Base-by-base conservation (phyloP, 1,140 invertebrate species). In the Papilio xuthus region DNA sequence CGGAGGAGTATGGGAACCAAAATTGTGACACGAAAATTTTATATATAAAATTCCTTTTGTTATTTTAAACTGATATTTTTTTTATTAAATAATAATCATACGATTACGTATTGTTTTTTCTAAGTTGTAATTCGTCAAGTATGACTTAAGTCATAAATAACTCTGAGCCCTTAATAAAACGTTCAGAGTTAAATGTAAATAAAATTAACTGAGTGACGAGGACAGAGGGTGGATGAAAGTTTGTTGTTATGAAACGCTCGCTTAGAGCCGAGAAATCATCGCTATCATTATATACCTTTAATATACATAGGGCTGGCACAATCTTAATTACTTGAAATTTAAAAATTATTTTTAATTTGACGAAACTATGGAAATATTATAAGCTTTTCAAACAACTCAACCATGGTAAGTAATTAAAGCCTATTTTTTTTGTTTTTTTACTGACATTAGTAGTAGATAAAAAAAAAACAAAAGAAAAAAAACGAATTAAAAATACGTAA, bases 231-330 rank as follows among this genome's bases (percentile, higher is more conserved):
- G 79, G 80, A 76, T 78, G 79, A 78, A 84, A 87, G 80, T 85
- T 85, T 82, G 83, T 83, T 86, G 86, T 89, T 87, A 86, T 87
- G 85, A 88, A 86, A 85, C 84, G 80, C 82, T 80, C 83, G 85
- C 81, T 89, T 86, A 83, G 80, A 89, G 90, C 84, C 86, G 86
- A 88, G 90, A 91, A 91, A 90, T 91, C 90, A 92, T 91, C 87
- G 82, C 83, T 79, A 75, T 82, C 78, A 90, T 91, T 89, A 89
- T 81, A 79, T 50, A 37, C 71, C 69, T 42, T 28, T 81, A 73
- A 60, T 71, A 78, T 72, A 44, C 41, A 44, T 28, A 89, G 87
- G 89, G 89, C 28, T 89, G 85, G 20, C 84, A 79, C 23, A 50
- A 23, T 23, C 20, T 78, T 60, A 18, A 12, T 60, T n/a, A n/a